Percentiles rank a stretch among this genome's conserved stretches.
Conservation (phyloP, 2,113 vertebrate genomes). For the Ornithorhynchus anatinus region DNA sequence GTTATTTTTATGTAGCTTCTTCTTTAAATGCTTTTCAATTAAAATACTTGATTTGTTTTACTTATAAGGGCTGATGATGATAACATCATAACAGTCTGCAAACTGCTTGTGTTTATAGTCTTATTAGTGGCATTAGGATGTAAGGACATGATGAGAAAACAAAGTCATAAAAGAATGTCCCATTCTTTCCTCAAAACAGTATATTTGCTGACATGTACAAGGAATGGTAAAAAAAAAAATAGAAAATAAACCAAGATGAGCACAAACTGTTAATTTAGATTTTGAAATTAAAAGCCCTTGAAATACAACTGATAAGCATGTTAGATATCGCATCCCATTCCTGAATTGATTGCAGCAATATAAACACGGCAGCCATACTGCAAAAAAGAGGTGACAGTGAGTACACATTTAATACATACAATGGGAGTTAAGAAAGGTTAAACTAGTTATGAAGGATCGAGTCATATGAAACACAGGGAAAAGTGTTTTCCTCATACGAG, state of each 20-base stretch:
- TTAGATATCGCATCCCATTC: not conserved
- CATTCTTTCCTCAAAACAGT: too few species aligned
- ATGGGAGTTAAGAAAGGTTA: not conserved
- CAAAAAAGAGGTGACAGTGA: not conserved
- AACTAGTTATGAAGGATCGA: not conserved
- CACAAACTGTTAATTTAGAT: not conserved
- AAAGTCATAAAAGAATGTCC: too few species aligned
- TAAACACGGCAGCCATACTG: not conserved
- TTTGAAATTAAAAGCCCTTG: not conserved
- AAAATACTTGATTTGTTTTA: not conserved
- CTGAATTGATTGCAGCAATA: not conserved
- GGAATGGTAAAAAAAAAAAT: not conserved
- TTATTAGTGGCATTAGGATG: conserved; percentile 2
- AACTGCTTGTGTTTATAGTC: conserved; percentile 17
- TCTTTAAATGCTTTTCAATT: too few species aligned
- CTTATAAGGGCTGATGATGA: not conserved
- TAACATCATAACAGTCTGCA: not conserved
- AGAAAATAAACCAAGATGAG: too few species aligned
- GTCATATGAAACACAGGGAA: not conserved
- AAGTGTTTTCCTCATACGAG: not conserved
- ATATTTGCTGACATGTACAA: not conserved
- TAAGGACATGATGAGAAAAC: too few species aligned
- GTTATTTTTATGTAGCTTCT: too few species aligned
- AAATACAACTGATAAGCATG: not conserved
- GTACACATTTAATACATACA: not conserved